Evolutionary conservation across 2,888 invertebrate species (phyloP).

Genomic region (Diaperis boleti): DNA sequence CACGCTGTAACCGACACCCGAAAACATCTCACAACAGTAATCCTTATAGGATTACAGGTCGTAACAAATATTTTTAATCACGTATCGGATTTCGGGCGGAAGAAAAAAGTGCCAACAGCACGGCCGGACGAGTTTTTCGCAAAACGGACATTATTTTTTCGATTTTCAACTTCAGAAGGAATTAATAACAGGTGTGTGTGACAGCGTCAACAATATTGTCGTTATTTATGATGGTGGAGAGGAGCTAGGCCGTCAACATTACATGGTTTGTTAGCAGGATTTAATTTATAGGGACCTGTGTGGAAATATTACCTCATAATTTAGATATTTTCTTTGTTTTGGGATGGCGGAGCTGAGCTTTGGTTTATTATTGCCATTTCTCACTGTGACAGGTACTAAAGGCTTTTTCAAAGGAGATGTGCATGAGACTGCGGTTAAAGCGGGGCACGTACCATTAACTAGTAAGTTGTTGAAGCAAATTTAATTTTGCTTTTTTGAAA

Average conservation of each 20-base stretch:
- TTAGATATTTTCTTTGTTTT: slow-evolving; percentile 1
- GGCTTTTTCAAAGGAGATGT: too few species aligned
- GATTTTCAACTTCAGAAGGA: slow-evolving; percentile 11
- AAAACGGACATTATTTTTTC: neutral
- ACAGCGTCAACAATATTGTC: slow-evolving; percentile 17
- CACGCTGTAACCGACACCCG: slow-evolving; percentile 38
- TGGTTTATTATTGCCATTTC: neutral
- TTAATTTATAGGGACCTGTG: slow-evolving; percentile 8
- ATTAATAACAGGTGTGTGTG: slow-evolving; percentile 24
- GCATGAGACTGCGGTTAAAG: too few species aligned
- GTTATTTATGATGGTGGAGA: slow-evolving; percentile 24
- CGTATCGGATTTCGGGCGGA: slow-evolving; percentile 38
- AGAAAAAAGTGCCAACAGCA: slow-evolving; percentile 8
- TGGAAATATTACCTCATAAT: slow-evolving; percentile 1
- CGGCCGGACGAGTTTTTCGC: too few species aligned
- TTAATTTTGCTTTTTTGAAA: too few species aligned
- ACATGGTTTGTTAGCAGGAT: slow-evolving; percentile 21
- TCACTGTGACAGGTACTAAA: too few species aligned
- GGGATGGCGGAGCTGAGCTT: neutral
- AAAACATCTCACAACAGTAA: slow-evolving; percentile 37
- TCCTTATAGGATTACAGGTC: slow-evolving; percentile 43
- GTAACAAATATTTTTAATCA: slow-evolving; percentile 44
- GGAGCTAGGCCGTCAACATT: slow-evolving; percentile 7
- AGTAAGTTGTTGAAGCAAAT: too few species aligned
- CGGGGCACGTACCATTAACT: too few species aligned